Conservation (phyloP, 37 sponge, comb jelly and placozoan genomes). For the Spongia lamella region DNA sequence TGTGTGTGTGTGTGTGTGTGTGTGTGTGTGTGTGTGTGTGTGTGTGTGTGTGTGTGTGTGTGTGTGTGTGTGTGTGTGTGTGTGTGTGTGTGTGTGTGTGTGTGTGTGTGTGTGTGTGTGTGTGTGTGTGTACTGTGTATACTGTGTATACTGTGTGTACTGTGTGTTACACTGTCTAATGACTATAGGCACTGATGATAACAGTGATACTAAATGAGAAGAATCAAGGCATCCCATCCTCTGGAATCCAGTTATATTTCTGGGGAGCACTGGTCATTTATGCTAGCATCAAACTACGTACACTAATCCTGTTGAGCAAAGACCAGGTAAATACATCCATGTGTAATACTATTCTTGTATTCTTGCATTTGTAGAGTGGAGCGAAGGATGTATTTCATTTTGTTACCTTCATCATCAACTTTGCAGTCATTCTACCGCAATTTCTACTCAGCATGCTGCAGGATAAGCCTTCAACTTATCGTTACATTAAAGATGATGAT, state of each 20-base stretch:
- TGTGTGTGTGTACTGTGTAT: not conserved
- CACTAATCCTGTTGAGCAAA: conserved; percentile 37
- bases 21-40: not conserved
- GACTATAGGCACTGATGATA: conserved; percentile 28
- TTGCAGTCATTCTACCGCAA: conserved; percentile 35
- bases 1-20: conserved; percentile 10
- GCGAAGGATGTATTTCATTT: conserved; percentile 52
- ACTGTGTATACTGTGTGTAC: not conserved
- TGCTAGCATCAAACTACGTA: conserved; percentile 53
- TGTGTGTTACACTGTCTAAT: not conserved
- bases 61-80: conserved; percentile 4
- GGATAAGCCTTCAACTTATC: conserved; percentile 24
- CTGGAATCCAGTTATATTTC: conserved; percentile 62
- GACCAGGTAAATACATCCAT: conserved; percentile 28
- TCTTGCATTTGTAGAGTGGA: too few relatives aligned
- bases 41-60: conserved; percentile 3
- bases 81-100: too few relatives aligned
- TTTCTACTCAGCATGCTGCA: conserved; percentile 60
- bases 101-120: conserved; percentile 3
- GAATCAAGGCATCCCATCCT: conserved; percentile 50
- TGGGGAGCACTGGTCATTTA: conserved; percentile 71
- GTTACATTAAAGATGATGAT: conserved; percentile 4
- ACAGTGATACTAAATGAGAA: conserved; percentile 40
- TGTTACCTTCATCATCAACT: conserved; percentile 41
- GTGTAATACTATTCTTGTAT: too few relatives aligned